Evolutionary conservation across 2,888 invertebrate genomes (phyloP).

Genomic region (Mylabris sibirica): DNA sequence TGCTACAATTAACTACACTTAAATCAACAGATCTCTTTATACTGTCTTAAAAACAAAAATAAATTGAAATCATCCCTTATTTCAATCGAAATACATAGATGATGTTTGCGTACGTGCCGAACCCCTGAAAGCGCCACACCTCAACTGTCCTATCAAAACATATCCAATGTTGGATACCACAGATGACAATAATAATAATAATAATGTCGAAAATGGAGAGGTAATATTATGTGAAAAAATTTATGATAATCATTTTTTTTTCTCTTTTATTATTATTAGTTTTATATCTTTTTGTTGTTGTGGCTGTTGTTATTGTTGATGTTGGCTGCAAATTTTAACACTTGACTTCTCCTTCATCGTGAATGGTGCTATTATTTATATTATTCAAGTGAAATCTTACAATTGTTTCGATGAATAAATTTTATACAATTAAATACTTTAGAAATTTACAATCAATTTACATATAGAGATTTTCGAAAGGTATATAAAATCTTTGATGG

Average conservation of each 20-base stretch:
- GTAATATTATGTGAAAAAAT: constrained; percentile 5
- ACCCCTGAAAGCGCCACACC: constrained; percentile 22
- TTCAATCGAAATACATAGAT: constrained; percentile 9
- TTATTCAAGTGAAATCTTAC: neutral
- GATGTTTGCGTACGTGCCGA: constrained; percentile 28
- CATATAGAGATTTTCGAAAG: neutral
- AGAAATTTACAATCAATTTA: constrained; percentile 7
- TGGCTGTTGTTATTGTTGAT: neutral
- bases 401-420: constrained; percentile 11
- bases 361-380: neutral
- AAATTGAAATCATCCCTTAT: constrained; percentile 6
- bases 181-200: neutral
- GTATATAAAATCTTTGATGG: neutral
- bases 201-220: neutral
- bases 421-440: constrained; percentile 4
- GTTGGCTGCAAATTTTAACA: constrained; percentile 10
- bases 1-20: neutral
- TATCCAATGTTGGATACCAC: neutral
- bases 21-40: neutral
- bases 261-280: neutral
- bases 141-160: constrained; percentile 29
- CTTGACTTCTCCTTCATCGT: neutral
- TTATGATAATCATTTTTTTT: neutral
- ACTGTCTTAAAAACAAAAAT: neutral
- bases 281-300: neutral